Conservation (phyloP, 2,888 invertebrate species). For the Chrysolina haemoptera region DNA sequence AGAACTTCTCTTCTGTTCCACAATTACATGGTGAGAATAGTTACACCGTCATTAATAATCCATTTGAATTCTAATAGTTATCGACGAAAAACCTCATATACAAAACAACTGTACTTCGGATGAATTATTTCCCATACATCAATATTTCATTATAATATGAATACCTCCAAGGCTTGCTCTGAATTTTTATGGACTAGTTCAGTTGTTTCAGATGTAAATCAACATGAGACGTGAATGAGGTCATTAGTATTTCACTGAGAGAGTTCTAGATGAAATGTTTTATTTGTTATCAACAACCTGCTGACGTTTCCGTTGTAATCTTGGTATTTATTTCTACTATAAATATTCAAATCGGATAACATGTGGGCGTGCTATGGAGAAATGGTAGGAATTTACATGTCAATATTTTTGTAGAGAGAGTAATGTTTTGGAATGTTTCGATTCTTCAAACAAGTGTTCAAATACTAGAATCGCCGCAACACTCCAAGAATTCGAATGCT, state of each 20-base stretch:
- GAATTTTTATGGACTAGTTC: slow-evolving; percentile 12
- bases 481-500: too few relatives aligned
- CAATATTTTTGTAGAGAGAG: too few relatives aligned
- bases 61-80: too few relatives aligned
- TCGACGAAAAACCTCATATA: not conserved
- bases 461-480: too few relatives aligned
- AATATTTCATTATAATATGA: slow-evolving; percentile 3
- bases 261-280: slow-evolving; percentile 28
- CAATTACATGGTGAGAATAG: too few relatives aligned
- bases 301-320: slow-evolving; percentile 25
- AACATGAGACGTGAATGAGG: slow-evolving; percentile 5
- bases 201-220: slow-evolving; percentile 11
- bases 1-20: too few relatives aligned
- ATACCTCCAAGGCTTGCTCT: slow-evolving; percentile 4
- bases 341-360: not conserved
- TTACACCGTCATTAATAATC: too few relatives aligned
- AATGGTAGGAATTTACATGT: too few relatives aligned
- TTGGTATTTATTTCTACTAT: slow-evolving; percentile 12
- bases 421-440: too few relatives aligned
- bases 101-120: not conserved
- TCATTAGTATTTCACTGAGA: slow-evolving; percentile 6
- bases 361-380: not conserved
- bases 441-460: too few relatives aligned
- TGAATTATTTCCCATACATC: not conserved
- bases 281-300: slow-evolving; percentile 29